Conservation (phyloP, 1,140 invertebrate genomes). For the Drosophila kepulauana region DNA sequence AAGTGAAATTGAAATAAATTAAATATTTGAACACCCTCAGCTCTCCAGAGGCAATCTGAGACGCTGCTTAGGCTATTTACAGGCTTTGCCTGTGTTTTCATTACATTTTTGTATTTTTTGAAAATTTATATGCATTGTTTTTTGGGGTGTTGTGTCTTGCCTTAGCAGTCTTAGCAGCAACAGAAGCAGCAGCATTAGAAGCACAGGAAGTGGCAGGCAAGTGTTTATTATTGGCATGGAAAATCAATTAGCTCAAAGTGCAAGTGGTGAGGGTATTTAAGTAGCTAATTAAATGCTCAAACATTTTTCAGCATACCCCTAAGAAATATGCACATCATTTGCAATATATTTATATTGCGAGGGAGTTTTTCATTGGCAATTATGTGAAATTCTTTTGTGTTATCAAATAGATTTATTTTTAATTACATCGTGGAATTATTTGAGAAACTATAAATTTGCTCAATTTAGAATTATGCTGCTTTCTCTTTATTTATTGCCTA, state of each 20-base stretch:
- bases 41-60: conserved; percentile 11
- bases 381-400: neutral
- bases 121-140: conserved; percentile 26
- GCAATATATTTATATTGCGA: conserved; percentile 3
- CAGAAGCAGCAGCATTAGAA: neutral
- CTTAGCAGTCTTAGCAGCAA: neutral
- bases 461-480: neutral
- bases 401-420: neutral
- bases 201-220: conserved; percentile 29
- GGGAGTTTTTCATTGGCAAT: neutral
- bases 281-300: conserved; percentile 50
- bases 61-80: conserved; percentile 14
- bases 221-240: conserved; percentile 68
- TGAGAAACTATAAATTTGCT: neutral
- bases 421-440: neutral
- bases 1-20: conserved; percentile 83
- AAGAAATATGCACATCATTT: conserved; percentile 34
- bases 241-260: conserved; percentile 70
- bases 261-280: conserved; percentile 24
- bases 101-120: conserved; percentile 18
- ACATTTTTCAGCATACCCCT: conserved; percentile 26
- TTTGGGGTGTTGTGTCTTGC: neutral
- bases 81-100: conserved; percentile 30
- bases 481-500: neutral
- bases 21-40: conserved; percentile 68